Base-by-base conservation (phyloP, 2,797 vertebrate genomes). In the Streptopelia turtur region DNA sequence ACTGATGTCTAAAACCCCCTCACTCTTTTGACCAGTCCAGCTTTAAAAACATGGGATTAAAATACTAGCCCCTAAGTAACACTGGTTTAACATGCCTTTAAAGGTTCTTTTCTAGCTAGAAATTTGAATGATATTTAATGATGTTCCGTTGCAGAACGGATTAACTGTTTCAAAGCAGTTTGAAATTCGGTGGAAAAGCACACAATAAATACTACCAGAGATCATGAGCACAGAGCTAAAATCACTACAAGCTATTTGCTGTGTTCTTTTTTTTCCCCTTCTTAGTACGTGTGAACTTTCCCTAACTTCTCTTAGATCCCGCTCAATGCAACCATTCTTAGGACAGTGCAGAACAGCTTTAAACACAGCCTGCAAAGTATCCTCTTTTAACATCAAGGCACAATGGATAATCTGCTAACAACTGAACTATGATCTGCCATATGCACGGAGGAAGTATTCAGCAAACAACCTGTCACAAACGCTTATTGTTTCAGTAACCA, bases 391-490 rank as follows among this genome's bases (percentile, higher is more conserved):
- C 74, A 89, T 79, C 41, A 75, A 65, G 77, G 74, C 76, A 76
- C 61, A 71, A 20, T 2, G 61, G 90, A 64, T 78, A 81, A 95
- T 65, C 76, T 90, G 90, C 87, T 77, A 65, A 45, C 92, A 92
- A 76, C 24, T 87, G 93, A 95, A 56, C 93, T 90, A 75, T 92
- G 94, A 90, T 92, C 64, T 92, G 89, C 96, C 93, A 94, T 90
- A 90, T 95, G 95, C 94, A 96, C 22, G n/a, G 91, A 93, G 93
- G 88, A 93, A 94, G 90, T 86, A 77, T 55, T 93, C 95, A 71
- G 85, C 95, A 97, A 95, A 91, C 89, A 94, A 77, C 70, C 94
- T 96, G 95, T 96, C 95, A 95, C 77, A 92, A 94, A 59, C 0
- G 18, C 75, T 97, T 91, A 95, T 60, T 84, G 90, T 59, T 59